phyloP scores from a whole-genome alignment of 2,888 invertebrate species.

The Tipula unca region DNA sequence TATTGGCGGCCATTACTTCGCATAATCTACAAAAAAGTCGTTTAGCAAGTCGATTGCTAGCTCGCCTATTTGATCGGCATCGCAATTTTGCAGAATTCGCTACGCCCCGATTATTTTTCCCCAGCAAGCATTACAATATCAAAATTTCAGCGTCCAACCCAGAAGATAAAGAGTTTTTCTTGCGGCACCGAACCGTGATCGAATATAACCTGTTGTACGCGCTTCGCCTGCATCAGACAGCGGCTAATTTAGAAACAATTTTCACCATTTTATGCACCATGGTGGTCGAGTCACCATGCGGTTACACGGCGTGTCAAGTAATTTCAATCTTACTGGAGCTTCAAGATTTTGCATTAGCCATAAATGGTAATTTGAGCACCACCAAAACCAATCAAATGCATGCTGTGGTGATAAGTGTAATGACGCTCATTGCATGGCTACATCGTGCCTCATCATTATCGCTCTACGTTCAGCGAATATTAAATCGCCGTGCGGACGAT shows the following conservation, averaged over 20 bases:
- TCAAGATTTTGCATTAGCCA: slow-evolving; percentile 47
- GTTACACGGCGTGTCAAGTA: slow-evolving; percentile 49
- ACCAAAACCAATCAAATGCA: slow-evolving; percentile 46
- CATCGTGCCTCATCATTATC: slow-evolving; percentile 50
- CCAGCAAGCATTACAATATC: slow-evolving; percentile 42
- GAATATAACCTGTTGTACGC: slow-evolving; percentile 35
- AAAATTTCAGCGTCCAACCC: slow-evolving; percentile 38
- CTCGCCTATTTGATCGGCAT: slow-evolving; percentile 48
- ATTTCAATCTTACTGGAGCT: slow-evolving; percentile 52
- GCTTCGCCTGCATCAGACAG: slow-evolving; percentile 41
- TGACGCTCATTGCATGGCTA: slow-evolving; percentile 55
- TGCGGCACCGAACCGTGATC: background rate
- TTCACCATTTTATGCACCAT: slow-evolving; percentile 49
- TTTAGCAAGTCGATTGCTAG: slow-evolving; percentile 48
- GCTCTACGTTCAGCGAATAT: slow-evolving; percentile 49
- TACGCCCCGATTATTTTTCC: slow-evolving; percentile 46
- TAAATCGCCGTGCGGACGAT: slow-evolving; percentile 48
- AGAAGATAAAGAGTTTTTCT: background rate
- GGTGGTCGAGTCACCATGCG: slow-evolving; percentile 52
- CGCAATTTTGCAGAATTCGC: slow-evolving; percentile 44
- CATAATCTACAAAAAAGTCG: slow-evolving; percentile 43
- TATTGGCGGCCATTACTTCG: slow-evolving; percentile 46
- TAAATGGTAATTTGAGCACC: slow-evolving; percentile 35
- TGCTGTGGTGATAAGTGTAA: slow-evolving; percentile 49
- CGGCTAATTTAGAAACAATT: slow-evolving; percentile 46